Evolutionary conservation across 1,140 invertebrate genomes (phyloP), one percentile per base, ranked within the genome.

Genomic region (Daktulosphaira vitifoliae): DNA sequence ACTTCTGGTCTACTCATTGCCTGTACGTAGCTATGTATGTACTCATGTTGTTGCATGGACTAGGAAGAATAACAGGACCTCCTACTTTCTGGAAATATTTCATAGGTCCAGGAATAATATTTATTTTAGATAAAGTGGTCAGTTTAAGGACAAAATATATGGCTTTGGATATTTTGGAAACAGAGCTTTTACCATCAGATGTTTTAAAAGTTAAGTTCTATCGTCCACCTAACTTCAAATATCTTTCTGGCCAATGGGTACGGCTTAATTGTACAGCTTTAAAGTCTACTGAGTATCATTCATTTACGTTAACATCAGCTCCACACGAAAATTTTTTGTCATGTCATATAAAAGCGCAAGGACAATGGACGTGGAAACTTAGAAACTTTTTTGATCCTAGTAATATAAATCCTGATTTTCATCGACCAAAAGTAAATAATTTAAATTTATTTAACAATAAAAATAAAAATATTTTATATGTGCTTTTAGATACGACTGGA

Each of bases 361-460:
- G 96, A 0, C 96, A 96, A 0, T 99, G 96, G 96, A 99, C 96
- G 0, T 98, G 94, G 94, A 98, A 98, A 72, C 75, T 99, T 1
- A 81, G 96, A 39, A 96, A 96, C 74, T 95, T 94, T 72, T 96
- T 98, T 73, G 93, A 97, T 77, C 91, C 93, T 2, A 89, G 87
- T 72, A 96, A 95, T 73, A 95, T 89, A 70, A 89, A 91, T 73
- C 86, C 88, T 0, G 90, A 92, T 68, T 84, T 87, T 70, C 78
- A 84, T 44, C 84, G 89, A 73, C 90, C 94, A 1, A 89, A 92
- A 71, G 78, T 72, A 67, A 62, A 18, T 5, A n/a, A n/a, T n/a
- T n/a, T n/a, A n/a, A n/a, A n/a, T n/a, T n/a, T n/a, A n/a, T n/a
- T n/a, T n/a, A n/a, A n/a, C n/a, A n/a, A n/a, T n/a, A n/a, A n/a